These are phyloP conservation scores for Trichomalopsis sarcophagae DNA, from an alignment of 1,140 invertebrate genomes.

Conservation along the genomic window DNA sequence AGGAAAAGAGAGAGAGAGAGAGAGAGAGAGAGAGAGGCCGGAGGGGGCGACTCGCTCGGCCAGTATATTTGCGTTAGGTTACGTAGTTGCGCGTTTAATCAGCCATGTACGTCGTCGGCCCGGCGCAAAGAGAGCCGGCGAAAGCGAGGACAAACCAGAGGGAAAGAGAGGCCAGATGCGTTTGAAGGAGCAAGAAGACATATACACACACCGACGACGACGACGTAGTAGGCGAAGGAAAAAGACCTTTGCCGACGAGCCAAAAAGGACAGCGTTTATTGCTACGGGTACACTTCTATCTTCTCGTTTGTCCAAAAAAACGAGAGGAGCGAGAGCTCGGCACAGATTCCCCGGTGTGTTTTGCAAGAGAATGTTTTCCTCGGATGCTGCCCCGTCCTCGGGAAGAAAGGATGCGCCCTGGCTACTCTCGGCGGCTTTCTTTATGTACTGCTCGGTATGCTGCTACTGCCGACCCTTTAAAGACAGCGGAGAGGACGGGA, in stretches of 20 bases:
- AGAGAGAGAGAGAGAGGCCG: slow-evolving; percentile 19
- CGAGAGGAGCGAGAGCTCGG: background rate
- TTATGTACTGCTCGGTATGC: background rate
- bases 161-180: slow-evolving; percentile 34
- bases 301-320: slow-evolving; percentile 1
- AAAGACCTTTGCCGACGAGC: slow-evolving; percentile 16
- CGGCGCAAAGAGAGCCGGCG: slow-evolving; percentile 27
- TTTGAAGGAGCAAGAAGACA: slow-evolving; percentile 57
- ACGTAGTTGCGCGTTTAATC: slow-evolving; percentile 75
- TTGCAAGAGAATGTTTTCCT: slow-evolving; percentile 46
- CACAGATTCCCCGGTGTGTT: slow-evolving; percentile 26
- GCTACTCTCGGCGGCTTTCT: background rate
- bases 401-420: background rate
- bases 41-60: slow-evolving; percentile 52
- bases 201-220: slow-evolving; percentile 46
- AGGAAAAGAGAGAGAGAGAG: slow-evolving; percentile 46
- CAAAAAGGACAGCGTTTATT: slow-evolving; percentile 50
- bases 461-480: background rate
- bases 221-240: slow-evolving; percentile 40
- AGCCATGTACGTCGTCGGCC: slow-evolving; percentile 63
- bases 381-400: background rate
- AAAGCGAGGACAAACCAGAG: slow-evolving; percentile 56
- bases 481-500: background rate
- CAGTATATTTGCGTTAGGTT: slow-evolving; percentile 73
- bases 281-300: slow-evolving; percentile 39